These are phyloP conservation scores for Meleagris gallopavo DNA, from an alignment of 2,113 vertebrate genomes.

Conservation along the genomic window DNA sequence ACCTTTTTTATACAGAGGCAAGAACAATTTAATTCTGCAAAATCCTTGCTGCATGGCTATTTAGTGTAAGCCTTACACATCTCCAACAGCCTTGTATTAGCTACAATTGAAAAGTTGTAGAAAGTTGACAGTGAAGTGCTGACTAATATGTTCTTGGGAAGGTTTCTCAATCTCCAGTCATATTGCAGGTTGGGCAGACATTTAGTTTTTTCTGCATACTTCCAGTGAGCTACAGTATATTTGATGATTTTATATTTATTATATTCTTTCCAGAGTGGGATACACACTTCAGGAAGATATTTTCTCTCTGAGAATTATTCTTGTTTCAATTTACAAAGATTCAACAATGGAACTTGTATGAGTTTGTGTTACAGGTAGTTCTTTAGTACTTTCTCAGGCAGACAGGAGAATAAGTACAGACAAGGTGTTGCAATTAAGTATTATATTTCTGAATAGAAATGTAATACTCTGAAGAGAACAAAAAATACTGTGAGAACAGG, in stretches of 20 bases:
- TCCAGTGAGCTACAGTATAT: constrained; percentile 36
- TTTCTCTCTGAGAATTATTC: not conserved
- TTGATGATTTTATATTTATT: constrained; percentile 26
- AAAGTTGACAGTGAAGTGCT: constrained; percentile 21
- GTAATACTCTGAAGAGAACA: not conserved
- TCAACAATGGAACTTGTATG: not conserved
- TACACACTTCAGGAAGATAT: not conserved
- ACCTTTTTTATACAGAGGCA: not conserved
- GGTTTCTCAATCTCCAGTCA: constrained; percentile 38
- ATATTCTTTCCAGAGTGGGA: not conserved
- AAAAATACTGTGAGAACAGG: not conserved
- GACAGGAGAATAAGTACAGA: not conserved
- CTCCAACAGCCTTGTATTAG: not conserved
- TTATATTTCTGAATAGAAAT: not conserved
- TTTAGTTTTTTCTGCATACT: constrained; percentile 59
- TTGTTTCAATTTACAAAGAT: not conserved
- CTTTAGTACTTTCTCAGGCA: not conserved
- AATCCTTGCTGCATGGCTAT: not conserved
- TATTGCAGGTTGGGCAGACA: constrained; percentile 36
- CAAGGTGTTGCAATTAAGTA: not conserved
- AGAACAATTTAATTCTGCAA: not conserved
- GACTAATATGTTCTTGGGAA: constrained; percentile 16
- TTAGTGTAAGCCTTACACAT: constrained; percentile 2
- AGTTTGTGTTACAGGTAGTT: not conserved
- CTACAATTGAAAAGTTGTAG: not conserved